Evolutionary conservation across 2,888 invertebrate species (phyloP).

Genomic region (Acronicta alni): DNA sequence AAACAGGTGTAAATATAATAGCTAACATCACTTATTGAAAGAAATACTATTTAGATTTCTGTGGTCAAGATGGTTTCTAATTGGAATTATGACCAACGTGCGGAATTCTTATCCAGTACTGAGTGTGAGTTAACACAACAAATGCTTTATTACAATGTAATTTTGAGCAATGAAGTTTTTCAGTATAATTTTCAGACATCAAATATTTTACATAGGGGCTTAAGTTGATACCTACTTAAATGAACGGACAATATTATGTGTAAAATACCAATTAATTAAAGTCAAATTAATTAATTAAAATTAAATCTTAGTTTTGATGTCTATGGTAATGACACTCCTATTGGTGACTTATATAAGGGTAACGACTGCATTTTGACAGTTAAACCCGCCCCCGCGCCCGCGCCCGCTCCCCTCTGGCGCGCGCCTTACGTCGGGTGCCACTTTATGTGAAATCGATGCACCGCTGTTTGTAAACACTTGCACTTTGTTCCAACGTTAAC

Average conservation of each 20-base stretch:
- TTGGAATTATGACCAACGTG: constrained; percentile 2
- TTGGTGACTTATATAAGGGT: constrained; percentile 10
- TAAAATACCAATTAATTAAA: too few species aligned
- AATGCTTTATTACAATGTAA: too few species aligned
- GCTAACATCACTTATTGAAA: neutral
- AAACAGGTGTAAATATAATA: neutral
- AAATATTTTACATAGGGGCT: neutral
- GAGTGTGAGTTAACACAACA: too few species aligned
- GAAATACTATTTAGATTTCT: too few species aligned
- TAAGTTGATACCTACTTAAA: neutral
- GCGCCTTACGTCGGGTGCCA: constrained; percentile 59
- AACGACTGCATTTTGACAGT: constrained; percentile 36
- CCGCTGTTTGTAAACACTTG: constrained; percentile 87
- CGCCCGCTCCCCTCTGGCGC: constrained; percentile 35
- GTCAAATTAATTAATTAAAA: neutral
- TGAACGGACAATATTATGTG: neutral
- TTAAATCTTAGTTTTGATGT: neutral
- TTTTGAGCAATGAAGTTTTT: too few species aligned
- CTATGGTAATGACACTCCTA: constrained; percentile 16
- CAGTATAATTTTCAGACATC: neutral
- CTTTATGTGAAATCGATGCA: constrained; percentile 89
- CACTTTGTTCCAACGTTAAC: constrained; percentile 57
- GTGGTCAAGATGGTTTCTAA: neutral
- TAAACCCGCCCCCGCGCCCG: constrained; percentile 47
- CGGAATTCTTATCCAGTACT: neutral